A percentile compares a stretch with the other conserved stretches of the same genome.
Evolutionary conservation across 2,113 vertebrate species (phyloP).

Genomic region (Amphiprion percula): DNA sequence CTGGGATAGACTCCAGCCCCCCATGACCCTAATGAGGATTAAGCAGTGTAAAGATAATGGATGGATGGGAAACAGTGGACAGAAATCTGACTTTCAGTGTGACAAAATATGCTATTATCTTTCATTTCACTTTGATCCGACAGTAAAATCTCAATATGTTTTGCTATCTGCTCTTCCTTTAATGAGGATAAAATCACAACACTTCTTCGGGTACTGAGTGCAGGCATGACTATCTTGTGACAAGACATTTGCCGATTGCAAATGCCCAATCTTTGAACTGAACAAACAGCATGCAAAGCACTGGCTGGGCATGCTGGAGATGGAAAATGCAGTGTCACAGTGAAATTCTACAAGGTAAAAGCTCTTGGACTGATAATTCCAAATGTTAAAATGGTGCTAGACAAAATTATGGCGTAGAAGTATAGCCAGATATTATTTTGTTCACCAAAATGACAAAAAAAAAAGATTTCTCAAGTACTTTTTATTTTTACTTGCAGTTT

Average conservation of each 20-base stretch:
- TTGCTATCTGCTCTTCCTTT: neutral
- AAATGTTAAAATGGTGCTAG: too few relatives aligned
- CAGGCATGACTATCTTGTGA: slow-evolving; percentile 2
- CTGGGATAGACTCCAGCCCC: too few relatives aligned
- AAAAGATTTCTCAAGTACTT: neutral
- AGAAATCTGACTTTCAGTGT: slow-evolving; percentile 11
- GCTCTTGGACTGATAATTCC: neutral
- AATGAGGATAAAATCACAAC: slow-evolving; percentile 2
- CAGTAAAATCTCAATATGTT: neutral
- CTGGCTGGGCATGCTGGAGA: neutral
- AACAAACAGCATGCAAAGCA: slow-evolving; percentile 59
- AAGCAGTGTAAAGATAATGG: too few relatives aligned
- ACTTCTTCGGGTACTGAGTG: neutral
- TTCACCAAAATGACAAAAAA: neutral
- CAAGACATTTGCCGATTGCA: slow-evolving; percentile 49
- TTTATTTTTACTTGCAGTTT: neutral
- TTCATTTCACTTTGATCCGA: neutral
- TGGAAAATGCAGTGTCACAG: neutral
- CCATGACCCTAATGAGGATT: too few relatives aligned
- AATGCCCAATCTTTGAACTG: slow-evolving; percentile 49
- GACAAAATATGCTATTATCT: neutral
- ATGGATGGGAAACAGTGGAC: neutral
- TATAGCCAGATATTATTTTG: neutral
- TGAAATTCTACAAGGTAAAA: neutral
- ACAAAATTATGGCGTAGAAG: too few relatives aligned